Base-by-base conservation (phyloP, 1,140 invertebrate species). In the Drosophila pectinifera region DNA sequence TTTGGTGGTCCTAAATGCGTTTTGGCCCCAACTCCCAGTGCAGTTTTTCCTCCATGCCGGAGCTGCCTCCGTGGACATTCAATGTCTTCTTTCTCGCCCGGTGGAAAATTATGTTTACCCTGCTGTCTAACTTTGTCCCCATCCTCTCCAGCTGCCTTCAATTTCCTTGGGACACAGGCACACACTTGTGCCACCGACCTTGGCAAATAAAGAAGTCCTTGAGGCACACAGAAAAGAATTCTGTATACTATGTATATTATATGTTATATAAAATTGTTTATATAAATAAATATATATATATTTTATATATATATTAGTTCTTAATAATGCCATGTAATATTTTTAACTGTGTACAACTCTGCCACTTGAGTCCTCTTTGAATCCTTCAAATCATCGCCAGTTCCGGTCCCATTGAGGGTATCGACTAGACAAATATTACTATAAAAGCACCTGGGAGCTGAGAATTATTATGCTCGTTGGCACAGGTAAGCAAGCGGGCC, bases 101-200 rank as follows among this genome's bases (percentile, higher is more conserved):
- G 53, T 45, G 82, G 55, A 65, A 85, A 81, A 85, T 81, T 76
- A 85, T 85, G 78, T 85, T 86, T 86, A 85, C 78, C 75, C 73
- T 74, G 65, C 73, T 73, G 45, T 81, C 63, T 81, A 69, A 80
- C 75, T 73, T 80, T 45, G 55, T 55, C 38, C 81, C 63, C 54
- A 65, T 48, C 54, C 62, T 13, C 4, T n/a, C 6, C 11, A 22
- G 41, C 16, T 43, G 38, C 24, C 61, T 43, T 31, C 53, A 11
- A 18, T 22, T 69, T 67, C 39, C 61, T 16, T 38, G 41, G 42
- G n/a, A 24, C 41, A 39, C 22, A 20, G 22, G 10, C 63, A 34
- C 49, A 69, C 64, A 43, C 42, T 48, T 48, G 41, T 18, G 20
- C n/a, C 18, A 51, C 20, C 36, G 42, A 70, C 49, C 24, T 57